A percentile compares a stretch with the other conserved stretches of the same genome.
Evolutionary conservation across 2,113 vertebrate genomes (phyloP).

Genomic region (Chionodraco myersi): DNA sequence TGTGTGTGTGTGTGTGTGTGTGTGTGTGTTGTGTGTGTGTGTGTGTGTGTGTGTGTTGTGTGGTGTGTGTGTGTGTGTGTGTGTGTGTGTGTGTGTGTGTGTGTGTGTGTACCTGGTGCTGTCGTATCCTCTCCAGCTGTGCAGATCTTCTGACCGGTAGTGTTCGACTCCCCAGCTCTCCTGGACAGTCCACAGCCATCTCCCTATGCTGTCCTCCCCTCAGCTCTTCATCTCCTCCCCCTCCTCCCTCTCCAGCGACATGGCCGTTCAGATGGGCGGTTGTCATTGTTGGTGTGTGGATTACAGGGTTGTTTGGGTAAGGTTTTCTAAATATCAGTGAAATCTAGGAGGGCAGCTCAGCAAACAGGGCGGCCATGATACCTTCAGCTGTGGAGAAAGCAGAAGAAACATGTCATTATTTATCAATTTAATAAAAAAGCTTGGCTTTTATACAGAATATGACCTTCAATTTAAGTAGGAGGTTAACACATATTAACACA

Average conservation of each 20-base stretch:
- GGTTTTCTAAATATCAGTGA: not conserved
- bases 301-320: not conserved
- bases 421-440: not conserved
- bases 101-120: conserved; percentile 86
- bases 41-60: not conserved
- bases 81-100: not conserved
- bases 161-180: conserved; percentile 92
- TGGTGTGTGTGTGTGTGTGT: no score
- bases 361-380: conserved; percentile 64
- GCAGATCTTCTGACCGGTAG: conserved; percentile 91
- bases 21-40: not conserved
- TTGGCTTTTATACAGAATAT: no score
- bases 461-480: no score
- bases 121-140: conserved; percentile 95
- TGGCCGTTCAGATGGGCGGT: conserved; percentile 97
- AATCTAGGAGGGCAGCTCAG: conserved; percentile 61
- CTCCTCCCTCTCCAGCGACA: conserved; percentile 87
- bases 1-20: not conserved
- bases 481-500: no score
- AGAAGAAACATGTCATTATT: not conserved
- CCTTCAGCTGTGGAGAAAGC: conserved; percentile 47
- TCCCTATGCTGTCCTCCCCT: conserved; percentile 89
- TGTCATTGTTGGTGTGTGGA: conserved; percentile 82
- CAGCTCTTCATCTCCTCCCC: conserved; percentile 83
- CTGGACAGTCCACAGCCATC: conserved; percentile 97